Percentiles rank a stretch among this genome's conserved stretches.
Evolutionary conservation across 2,797 vertebrate genomes (phyloP).

Genomic region (Yasuhikotakia modesta): DNA sequence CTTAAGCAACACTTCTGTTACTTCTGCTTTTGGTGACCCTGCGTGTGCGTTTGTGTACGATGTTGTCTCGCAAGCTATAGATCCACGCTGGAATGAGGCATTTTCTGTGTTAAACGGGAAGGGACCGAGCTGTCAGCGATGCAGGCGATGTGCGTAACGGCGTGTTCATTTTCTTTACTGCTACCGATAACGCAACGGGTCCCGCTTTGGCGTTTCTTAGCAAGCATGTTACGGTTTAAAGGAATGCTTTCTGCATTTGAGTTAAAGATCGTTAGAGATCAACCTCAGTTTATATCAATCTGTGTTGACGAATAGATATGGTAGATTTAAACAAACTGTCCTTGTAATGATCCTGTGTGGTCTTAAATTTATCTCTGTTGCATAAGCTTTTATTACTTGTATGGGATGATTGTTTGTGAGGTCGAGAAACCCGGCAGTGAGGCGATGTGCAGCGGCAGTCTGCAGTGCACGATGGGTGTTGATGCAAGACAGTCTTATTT

Average conservation of each 20-base stretch:
- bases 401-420: not conserved
- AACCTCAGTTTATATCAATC: not conserved
- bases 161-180: constrained; percentile 6
- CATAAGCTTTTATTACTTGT: not conserved
- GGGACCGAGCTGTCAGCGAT: constrained; percentile 70
- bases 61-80: not conserved
- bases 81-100: not conserved
- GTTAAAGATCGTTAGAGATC: not conserved
- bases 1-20: constrained; percentile 57
- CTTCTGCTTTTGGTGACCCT: constrained; percentile 59
- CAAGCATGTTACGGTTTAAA: not conserved
- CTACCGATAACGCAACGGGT: not conserved
- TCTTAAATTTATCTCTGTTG: not conserved
- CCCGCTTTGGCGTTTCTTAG: not conserved
- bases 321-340: not conserved
- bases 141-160: constrained; percentile 57
- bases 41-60: constrained; percentile 2
- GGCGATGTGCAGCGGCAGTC: constrained; percentile 17
- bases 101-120: constrained; percentile 34
- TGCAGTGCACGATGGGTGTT: constrained; percentile 18
- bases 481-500: constrained; percentile 26
- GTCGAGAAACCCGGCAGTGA: not conserved
- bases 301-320: not conserved
- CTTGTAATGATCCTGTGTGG: not conserved
- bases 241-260: constrained; percentile 5